phyloP scores from a whole-genome alignment of 2,888 invertebrate genomes.

The Villa cingulata region DNA sequence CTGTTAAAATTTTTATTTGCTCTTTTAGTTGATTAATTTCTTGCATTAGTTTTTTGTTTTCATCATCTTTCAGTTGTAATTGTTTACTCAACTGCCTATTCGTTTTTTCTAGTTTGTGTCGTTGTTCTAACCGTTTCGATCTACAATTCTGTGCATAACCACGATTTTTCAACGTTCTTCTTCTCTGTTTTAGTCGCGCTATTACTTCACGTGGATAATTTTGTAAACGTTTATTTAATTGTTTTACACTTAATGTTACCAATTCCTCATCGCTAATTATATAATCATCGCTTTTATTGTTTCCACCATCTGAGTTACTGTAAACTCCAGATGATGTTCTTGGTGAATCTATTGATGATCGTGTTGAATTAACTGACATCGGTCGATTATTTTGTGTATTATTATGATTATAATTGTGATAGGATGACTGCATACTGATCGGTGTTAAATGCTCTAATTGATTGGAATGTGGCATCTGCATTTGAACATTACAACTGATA shows the following conservation, averaged over 20 bases:
- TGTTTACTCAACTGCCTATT: slow-evolving; percentile 70
- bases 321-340: slow-evolving; percentile 43
- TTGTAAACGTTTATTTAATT: slow-evolving; percentile 84
- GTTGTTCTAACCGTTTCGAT: slow-evolving; percentile 79
- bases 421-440: slow-evolving; percentile 33
- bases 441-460: slow-evolving; percentile 32
- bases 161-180: slow-evolving; percentile 87
- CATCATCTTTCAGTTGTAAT: slow-evolving; percentile 63
- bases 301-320: slow-evolving; percentile 30
- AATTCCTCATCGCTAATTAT: slow-evolving; percentile 73
- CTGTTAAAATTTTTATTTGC: too few relatives aligned
- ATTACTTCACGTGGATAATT: slow-evolving; percentile 86
- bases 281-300: slow-evolving; percentile 45
- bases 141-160: slow-evolving; percentile 96
- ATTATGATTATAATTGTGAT: slow-evolving; percentile 18
- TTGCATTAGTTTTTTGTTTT: slow-evolving; percentile 52
- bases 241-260: slow-evolving; percentile 79
- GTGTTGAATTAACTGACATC: slow-evolving; percentile 55
- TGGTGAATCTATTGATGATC: slow-evolving; percentile 46
- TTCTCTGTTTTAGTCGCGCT: slow-evolving; percentile 79
- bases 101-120: slow-evolving; percentile 74
- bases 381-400: slow-evolving; percentile 36
- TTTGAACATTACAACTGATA: too few relatives aligned
- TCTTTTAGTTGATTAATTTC: too few relatives aligned
- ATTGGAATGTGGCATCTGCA: slow-evolving; percentile 25